These are phyloP conservation scores for Tromatobia lineatoria DNA, from an alignment of 2,888 invertebrate genomes.

Conservation along the genomic window DNA sequence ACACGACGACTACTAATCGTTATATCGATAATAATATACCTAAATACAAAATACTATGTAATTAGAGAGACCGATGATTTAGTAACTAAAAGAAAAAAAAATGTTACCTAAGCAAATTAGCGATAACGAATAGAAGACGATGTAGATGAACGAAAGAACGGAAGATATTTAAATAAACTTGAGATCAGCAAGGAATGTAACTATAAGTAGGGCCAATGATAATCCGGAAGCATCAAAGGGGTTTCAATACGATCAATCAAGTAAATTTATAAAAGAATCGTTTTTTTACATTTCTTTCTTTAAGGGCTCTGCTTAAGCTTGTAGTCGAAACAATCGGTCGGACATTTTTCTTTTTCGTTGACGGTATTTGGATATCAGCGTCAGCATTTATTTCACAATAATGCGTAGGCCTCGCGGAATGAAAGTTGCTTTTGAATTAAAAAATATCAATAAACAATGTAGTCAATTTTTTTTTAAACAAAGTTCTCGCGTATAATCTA, in stretches of 20 bases:
- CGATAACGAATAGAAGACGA: conserved; percentile 39
- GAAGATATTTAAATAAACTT: neutral
- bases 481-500: no score
- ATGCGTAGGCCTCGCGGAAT: no score
- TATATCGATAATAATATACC: conserved; percentile 76
- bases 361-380: no score
- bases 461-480: no score
- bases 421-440: no score
- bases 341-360: no score
- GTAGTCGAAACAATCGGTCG: no score
- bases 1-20: conserved; percentile 66
- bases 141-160: conserved; percentile 34
- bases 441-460: no score
- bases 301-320: no score
- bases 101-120: conserved; percentile 58
- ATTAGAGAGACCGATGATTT: conserved; percentile 42
- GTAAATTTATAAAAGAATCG: neutral
- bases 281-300: no score
- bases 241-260: neutral
- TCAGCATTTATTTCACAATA: no score
- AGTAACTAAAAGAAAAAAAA: conserved; percentile 40
- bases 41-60: conserved; percentile 56
- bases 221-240: neutral
- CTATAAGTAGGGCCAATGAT: neutral
- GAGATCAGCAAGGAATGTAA: conserved; percentile 8